Evolutionary conservation across 2,797 vertebrate genomes (phyloP), one percentile per base, ranked within the genome.

Genomic region (Perdix hodgsoniae): DNA sequence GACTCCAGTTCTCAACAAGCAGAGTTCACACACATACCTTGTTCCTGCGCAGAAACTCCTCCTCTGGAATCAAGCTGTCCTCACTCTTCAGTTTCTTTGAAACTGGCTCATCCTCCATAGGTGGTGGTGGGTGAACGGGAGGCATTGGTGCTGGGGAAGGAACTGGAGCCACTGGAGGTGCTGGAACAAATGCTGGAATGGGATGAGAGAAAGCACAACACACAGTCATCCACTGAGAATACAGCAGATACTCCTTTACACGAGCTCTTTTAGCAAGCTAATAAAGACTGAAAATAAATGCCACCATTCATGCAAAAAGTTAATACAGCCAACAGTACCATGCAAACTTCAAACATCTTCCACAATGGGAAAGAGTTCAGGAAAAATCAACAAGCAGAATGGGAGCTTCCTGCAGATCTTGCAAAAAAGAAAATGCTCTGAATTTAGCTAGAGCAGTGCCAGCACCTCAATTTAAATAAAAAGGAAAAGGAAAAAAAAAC

Each of bases 31-130:
- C 10, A 10, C 2, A 10, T 73, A 99, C 99, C 98, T 99, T 99
- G 98, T 98, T 99, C 93, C 99, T 98, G 88, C 99, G 99, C 26
- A 99, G 98, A 77, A 99, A 99, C 85, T 99, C 99, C 33, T 99
- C 99, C 95, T 99, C 99, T 14, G 99, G 98, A 73, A 99, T 99
- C 33, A 99, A 98, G 93, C 98, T 99, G 65, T 99, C 99, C 95
- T 99, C 99, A 0, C 98, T 99, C 97, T 99, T 99, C 97, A 99
- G 98, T 93, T 99, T 99, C 97, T 99, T 99, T 77, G 95, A 99
- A 81, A 98, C 82, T 1, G 99, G 99, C 84, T 99, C 99, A 73
- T 99, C 99, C 1, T 99, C 99, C 90, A 98, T 98, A 45, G 98
- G 99, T 6, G 98, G 98, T 0, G 99, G 99, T 1, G 99, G 99